Conservation (phyloP, 2,797 vertebrate genomes). For the Calcarius lapponicus region DNA sequence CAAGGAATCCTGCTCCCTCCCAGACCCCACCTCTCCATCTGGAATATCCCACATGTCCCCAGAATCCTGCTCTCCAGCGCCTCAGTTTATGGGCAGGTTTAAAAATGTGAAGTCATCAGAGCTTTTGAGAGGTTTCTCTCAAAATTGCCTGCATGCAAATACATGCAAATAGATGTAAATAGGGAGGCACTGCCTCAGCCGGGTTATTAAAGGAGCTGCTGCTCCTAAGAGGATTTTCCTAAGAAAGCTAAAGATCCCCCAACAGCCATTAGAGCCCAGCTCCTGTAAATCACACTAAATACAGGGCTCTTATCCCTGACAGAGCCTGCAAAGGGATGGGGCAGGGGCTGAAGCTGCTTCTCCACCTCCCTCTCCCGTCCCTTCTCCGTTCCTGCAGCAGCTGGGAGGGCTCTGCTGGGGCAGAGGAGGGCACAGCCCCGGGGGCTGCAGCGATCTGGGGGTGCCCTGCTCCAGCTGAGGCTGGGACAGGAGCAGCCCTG, state of each 20-base stretch:
- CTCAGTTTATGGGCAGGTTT: not conserved
- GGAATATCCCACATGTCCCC: not conserved
- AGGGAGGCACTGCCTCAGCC: conserved; percentile 3
- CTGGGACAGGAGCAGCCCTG: not conserved
- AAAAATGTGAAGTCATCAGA: not conserved
- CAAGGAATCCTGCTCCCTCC: not conserved
- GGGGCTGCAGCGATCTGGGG: not conserved
- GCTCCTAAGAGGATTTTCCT: conserved; percentile 61
- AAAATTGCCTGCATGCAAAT: conserved; percentile 47
- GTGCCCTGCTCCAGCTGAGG: too few relatives aligned
- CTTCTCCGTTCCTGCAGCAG: not conserved
- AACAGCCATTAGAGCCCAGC: conserved; percentile 35
- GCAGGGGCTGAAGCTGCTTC: not conserved
- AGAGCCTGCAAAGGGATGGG: not conserved
- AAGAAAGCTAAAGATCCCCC: conserved; percentile 45
- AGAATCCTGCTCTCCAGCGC: not conserved
- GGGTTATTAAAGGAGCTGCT: conserved; percentile 50
- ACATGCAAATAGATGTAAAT: conserved; percentile 55
- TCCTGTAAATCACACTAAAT: conserved; percentile 28
- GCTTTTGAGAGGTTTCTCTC: not conserved
- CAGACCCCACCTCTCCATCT: not conserved
- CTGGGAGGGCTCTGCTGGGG: not conserved
- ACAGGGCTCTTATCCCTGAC: not conserved
- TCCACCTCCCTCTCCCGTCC: not conserved
- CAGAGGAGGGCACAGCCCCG: not conserved